These are phyloP conservation scores for Tetramorium simillimum DNA, from an alignment of 1,140 invertebrate genomes.

Conservation along the genomic window DNA sequence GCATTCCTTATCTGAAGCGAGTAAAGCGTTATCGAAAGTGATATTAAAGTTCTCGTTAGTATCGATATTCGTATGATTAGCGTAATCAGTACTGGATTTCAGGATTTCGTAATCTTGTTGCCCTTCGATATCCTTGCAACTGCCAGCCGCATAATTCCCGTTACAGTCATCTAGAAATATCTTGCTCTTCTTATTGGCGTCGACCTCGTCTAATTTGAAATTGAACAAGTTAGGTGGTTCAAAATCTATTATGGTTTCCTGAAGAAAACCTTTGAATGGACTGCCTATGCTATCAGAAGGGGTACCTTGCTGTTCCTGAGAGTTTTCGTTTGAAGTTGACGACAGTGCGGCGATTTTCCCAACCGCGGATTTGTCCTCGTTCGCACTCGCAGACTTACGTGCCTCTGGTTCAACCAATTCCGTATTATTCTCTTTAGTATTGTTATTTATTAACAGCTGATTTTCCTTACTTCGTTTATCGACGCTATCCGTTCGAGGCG, in stretches of 20 bases:
- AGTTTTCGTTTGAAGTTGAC: not conserved
- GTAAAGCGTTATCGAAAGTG: not conserved
- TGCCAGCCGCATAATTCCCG: not conserved
- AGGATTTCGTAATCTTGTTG: not conserved
- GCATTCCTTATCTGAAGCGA: constrained; percentile 13
- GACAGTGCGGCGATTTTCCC: not conserved
- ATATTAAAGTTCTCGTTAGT: not conserved
- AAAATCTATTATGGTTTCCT: constrained; percentile 29
- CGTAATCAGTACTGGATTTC: not conserved
- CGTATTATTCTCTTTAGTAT: not conserved
- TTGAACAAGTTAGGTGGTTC: not conserved
- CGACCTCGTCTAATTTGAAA: not conserved
- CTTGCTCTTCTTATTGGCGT: not conserved
- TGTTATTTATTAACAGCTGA: not conserved
- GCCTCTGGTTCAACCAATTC: not conserved
- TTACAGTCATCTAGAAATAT: not conserved
- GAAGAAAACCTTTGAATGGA: constrained; percentile 68
- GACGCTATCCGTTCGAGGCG: not conserved
- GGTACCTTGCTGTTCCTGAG: not conserved
- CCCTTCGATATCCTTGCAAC: not conserved
- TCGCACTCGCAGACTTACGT: not conserved
- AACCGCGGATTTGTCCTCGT: not conserved
- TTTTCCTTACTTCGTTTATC: not conserved
- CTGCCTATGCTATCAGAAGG: constrained; percentile 60
- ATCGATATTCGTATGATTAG: not conserved